Base-by-base conservation (phyloP, 2,888 invertebrate species). In the Asteroscopus sphinx region DNA sequence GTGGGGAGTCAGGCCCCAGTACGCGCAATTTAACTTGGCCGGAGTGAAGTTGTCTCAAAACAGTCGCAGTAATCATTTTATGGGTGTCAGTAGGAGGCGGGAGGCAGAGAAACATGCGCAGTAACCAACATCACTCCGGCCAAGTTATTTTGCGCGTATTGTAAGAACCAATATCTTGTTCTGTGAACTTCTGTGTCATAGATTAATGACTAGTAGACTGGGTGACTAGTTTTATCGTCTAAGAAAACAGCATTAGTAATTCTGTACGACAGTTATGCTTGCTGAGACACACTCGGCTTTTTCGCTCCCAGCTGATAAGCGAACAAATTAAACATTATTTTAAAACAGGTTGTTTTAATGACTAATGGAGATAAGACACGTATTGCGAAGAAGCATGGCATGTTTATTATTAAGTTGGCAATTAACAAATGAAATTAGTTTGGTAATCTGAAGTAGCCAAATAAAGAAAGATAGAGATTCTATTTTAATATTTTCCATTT, bases 231-330 rank as follows among this genome's bases (percentile, higher is more conserved):
- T n/a, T n/a, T n/a, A 7, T 40, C 16, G 13, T 8, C 4, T 21
- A 21, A 21, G 21, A 21, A 21, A 21, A 21, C 21, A 21, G 4
- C 21, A 49, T 49, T 35, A 49, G 17, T 61, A 39, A 51, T 44
- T 45, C 42, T 12, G 25, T 13, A 36, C 12, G 8, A 32, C 26
- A 26, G 26, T 26, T 46, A 4, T 15, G 8, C 12, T 8, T 32
- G 12, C 33, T 16, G 6, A 44, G 11, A 36, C n/a, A 28, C 8
- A 62, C 9, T 16, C 13, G n/a, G 21, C 32, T 47, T 48, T 40
- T 64, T 55, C 0, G 12, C 33, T 28, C 12, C n/a, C 15, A 35
- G n/a, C n/a, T n/a, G 65, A 69, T 65, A 64, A 55, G 65, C 65
- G 30, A 26, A 46, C 11, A 48, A 40, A 48, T 32, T 39, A 42